These are phyloP conservation scores for Sesamia inferens DNA, from an alignment of 2,888 invertebrate genomes.

Conservation along the genomic window DNA sequence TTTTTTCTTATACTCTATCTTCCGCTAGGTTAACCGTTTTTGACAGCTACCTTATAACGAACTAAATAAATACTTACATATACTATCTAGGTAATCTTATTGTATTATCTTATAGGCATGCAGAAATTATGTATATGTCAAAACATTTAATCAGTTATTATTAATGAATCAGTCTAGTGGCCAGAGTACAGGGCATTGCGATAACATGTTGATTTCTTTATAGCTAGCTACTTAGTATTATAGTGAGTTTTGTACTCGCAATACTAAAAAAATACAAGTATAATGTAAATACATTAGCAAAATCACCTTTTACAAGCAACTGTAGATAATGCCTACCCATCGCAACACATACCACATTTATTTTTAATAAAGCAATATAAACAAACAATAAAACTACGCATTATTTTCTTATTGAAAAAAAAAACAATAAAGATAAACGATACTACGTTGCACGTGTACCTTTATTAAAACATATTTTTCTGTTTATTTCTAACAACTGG, in stretches of 20 bases:
- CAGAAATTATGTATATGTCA: no score
- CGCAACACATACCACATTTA: background rate
- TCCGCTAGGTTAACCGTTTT: no score
- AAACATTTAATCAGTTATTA: no score
- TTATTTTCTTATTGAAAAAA: background rate
- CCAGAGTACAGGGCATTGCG: no score
- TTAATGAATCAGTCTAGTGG: no score
- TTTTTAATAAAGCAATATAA: background rate
- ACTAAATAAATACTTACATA: no score
- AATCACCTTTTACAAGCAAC: background rate
- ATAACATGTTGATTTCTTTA: background rate
- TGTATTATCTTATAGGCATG: no score
- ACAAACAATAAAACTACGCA: background rate
- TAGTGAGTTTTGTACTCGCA: no score
- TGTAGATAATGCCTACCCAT: background rate
- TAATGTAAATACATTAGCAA: background rate
- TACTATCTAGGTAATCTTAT: no score
- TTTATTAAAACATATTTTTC: conserved; percentile 4
- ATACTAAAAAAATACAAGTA: conserved; percentile 4
- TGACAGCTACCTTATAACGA: no score
- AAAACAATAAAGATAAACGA: background rate
- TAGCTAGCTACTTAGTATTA: background rate
- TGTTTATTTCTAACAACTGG: conserved; percentile 17
- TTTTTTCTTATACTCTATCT: no score
- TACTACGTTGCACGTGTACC: background rate